Conservation (phyloP, 2,888 invertebrate genomes). For the Melieria picta region DNA sequence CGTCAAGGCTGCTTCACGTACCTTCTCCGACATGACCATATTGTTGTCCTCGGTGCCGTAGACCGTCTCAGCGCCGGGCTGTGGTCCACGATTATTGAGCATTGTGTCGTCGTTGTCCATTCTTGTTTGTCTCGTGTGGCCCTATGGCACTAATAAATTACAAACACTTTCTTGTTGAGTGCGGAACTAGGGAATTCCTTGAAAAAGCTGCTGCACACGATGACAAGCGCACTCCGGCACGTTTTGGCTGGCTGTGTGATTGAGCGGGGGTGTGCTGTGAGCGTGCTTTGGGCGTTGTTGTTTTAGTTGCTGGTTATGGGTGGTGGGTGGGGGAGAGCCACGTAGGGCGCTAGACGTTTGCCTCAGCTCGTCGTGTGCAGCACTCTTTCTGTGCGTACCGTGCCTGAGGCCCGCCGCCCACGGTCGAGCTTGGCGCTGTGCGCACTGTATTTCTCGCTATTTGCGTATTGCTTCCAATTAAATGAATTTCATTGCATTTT, state of each 20-base stretch:
- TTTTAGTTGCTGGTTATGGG: no score
- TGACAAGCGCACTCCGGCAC: neutral
- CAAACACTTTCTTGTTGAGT: slow-evolving; percentile 2
- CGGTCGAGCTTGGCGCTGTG: neutral
- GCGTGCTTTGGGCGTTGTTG: no score
- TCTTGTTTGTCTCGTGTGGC: slow-evolving; percentile 10
- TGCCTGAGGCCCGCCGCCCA: no score
- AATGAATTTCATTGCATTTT: neutral
- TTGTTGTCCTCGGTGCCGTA: slow-evolving; percentile 95
- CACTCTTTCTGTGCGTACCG: no score
- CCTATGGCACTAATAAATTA: neutral
- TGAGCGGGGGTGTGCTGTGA: no score
- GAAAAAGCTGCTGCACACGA: neutral
- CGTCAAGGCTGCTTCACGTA: slow-evolving; percentile 43
- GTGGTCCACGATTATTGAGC: slow-evolving; percentile 64
- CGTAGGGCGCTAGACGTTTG: no score
- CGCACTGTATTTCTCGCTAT: neutral
- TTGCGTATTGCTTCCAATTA: neutral
- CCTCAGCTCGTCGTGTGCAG: no score
- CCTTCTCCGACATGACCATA: slow-evolving; percentile 97
- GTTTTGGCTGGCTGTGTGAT: no score
- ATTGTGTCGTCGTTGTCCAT: slow-evolving; percentile 64
- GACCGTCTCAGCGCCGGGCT: slow-evolving; percentile 81
- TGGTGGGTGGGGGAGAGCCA: no score
- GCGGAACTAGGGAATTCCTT: slow-evolving; percentile 9